Base-by-base conservation (phyloP, 2,797 vertebrate genomes). In the Margarornis squamiger region DNA sequence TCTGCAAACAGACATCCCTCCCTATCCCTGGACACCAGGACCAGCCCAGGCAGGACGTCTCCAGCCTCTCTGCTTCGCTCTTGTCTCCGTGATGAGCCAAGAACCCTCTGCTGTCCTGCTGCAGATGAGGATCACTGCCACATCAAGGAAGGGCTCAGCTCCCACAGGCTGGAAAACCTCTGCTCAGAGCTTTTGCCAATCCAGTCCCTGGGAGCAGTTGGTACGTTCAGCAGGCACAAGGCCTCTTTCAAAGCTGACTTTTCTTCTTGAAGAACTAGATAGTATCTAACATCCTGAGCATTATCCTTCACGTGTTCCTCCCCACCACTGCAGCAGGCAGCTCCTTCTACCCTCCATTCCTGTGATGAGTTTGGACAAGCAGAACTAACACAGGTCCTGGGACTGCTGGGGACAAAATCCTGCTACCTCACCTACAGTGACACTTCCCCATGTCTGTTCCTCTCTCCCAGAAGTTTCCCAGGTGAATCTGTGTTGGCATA, bases 1-100 rank as follows among this genome's bases (percentile, higher is more conserved):
- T 61, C 72, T 65, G 75, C 90, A 78, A 54, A 65, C 66, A 90
- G 89, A 30, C 89, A 71, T 76, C 86, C 94, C 91, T 93, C 94
- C 90, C 94, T 75, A 2, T 80, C 93, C 94, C 95, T 84, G 85
- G 94, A 94, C 86, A 88, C 88, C 1, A 0, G 52, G 82, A 71
- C 68, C 85, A 88, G 82, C 90, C 82, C 87, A 74, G 68, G 91
- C 86, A 86, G 36, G 65, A 80, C 2, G 0, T 18, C 65, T 81
- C 57, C 76, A 86, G 61, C 82, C 55, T 71, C 70, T 43, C 61
- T 38, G 78, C 85, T 58, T 54, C 13, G 16, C 58, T 80, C 17
- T 66, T 3, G 2, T 51, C 91, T 74, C 68, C 14, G 5, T 0
- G 0, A 19, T 7, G 57, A 89, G 86, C 81, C 89, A 87, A 76